phyloP scores from a whole-genome alignment of 37 sponge, comb jelly and placozoan species.

The Oopsacas minuta region DNA sequence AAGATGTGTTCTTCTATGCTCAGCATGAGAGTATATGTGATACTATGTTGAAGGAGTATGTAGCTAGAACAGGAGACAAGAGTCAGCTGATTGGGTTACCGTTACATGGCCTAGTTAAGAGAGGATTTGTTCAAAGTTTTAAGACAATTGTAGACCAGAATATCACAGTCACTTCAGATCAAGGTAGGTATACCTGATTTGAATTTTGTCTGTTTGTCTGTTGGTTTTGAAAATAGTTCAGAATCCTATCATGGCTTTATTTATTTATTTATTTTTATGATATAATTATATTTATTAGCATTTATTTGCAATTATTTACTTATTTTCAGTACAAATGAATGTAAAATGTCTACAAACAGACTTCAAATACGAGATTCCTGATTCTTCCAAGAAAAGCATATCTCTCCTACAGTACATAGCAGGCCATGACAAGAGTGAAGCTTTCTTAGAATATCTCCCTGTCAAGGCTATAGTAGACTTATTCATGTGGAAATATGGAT shows the following conservation, averaged over 20 bases:
- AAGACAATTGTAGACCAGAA: not conserved
- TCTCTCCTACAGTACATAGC: not conserved
- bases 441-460: not conserved
- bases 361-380: constrained; percentile 1
- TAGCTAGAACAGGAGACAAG: not conserved
- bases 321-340: not conserved
- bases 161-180: not conserved
- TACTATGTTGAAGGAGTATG: not conserved
- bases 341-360: not conserved
- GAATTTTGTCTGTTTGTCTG: too few species aligned
- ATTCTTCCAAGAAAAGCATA: not conserved
- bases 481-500: not conserved
- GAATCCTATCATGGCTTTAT: too few species aligned
- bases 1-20: constrained; percentile 9
- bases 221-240: too few species aligned
- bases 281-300: too few species aligned
- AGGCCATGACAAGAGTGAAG: not conserved
- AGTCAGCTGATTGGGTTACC: not conserved
- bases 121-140: not conserved
- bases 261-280: too few species aligned
- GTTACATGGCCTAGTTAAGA: not conserved
- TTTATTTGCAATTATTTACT: not conserved
- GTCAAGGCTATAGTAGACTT: not conserved
- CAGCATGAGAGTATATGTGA: not conserved
- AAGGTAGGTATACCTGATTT: not conserved